A percentile compares a stretch with the other conserved stretches of the same genome.
These are phyloP conservation scores for Garrulus glandarius DNA, from an alignment of 2,797 vertebrate species.

Conservation along the genomic window DNA sequence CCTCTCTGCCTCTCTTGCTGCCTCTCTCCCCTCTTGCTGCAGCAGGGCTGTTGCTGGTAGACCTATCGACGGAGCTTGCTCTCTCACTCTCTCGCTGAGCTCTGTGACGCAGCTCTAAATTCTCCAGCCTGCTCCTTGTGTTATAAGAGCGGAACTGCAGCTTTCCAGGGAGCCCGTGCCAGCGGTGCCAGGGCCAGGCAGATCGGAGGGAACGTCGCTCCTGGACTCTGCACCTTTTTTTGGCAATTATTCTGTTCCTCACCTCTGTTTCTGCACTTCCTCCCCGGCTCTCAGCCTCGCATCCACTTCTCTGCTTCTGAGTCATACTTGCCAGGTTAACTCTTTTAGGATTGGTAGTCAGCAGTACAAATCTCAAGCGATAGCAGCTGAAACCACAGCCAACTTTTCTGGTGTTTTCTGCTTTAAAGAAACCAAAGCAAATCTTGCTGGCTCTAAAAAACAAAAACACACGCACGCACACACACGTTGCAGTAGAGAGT, in stretches of 20 bases:
- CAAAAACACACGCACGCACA: slow-evolving; percentile 11
- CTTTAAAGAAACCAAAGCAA: slow-evolving; percentile 57
- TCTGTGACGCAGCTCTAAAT: slow-evolving; percentile 99
- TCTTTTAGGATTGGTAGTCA: slow-evolving; percentile 69
- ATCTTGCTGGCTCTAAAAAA: slow-evolving; percentile 50
- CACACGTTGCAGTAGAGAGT: slow-evolving; percentile 8
- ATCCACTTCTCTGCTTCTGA: slow-evolving; percentile 53
- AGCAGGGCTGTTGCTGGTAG: slow-evolving; percentile 85
- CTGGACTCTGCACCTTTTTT: slow-evolving; percentile 66
- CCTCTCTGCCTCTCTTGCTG: slow-evolving; percentile 76
- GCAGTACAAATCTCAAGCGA: slow-evolving; percentile 23
- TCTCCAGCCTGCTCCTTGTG: slow-evolving; percentile 88
- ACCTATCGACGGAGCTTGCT: slow-evolving; percentile 81
- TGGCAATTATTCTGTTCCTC: slow-evolving; percentile 58
- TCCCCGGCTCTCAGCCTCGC: slow-evolving; percentile 40
- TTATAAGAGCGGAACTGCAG: slow-evolving; percentile 86
- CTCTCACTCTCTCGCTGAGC: slow-evolving; percentile 77
- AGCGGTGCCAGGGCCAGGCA: slow-evolving; percentile 80
- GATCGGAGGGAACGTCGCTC: slow-evolving; percentile 67
- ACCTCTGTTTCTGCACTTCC: slow-evolving; percentile 52
- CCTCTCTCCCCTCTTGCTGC: slow-evolving; percentile 82
- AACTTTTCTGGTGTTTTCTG: slow-evolving; percentile 63
- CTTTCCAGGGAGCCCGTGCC: slow-evolving; percentile 82
- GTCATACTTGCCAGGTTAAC: slow-evolving; percentile 65
- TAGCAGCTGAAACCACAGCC: slow-evolving; percentile 57